Evolutionary conservation across 2,888 invertebrate species (phyloP).

Genomic region (Galerucella nymphaeae): DNA sequence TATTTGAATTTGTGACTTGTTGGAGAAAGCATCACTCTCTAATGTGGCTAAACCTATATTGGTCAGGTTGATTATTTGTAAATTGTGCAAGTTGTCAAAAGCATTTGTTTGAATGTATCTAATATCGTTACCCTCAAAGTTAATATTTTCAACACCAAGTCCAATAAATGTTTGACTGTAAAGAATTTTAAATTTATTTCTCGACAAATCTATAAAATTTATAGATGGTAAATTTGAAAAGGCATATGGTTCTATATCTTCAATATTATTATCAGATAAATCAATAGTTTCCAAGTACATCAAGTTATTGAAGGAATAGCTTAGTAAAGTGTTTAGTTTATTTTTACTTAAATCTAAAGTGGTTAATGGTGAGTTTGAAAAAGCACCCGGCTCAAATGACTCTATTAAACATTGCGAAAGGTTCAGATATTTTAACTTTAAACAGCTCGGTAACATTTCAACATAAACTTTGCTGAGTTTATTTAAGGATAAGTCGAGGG

Average conservation of each 20-base stretch:
- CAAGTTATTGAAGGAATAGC: neutral
- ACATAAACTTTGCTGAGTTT: neutral
- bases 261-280: conserved; percentile 9
- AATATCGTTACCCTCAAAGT: conserved; percentile 14
- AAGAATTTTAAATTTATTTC: conserved; percentile 7
- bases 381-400: neutral
- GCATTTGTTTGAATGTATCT: conserved; percentile 10
- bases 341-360: conserved; percentile 4
- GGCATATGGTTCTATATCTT: neutral
- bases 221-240: conserved; percentile 7
- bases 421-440: neutral
- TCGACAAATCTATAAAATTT: conserved; percentile 10
- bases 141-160: neutral
- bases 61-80: conserved; percentile 15
- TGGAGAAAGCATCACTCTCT: conserved; percentile 18
- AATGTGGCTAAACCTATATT: conserved; percentile 18
- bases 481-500: conserved; percentile 1
- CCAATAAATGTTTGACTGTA: conserved; percentile 1
- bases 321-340: neutral
- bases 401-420: neutral
- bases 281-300: neutral
- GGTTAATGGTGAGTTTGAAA: neutral
- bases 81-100: conserved; percentile 2
- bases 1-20: neutral
- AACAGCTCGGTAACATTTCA: neutral